phyloP scores from a whole-genome alignment of 2,888 invertebrate species.

The Clistopyga incitator region DNA sequence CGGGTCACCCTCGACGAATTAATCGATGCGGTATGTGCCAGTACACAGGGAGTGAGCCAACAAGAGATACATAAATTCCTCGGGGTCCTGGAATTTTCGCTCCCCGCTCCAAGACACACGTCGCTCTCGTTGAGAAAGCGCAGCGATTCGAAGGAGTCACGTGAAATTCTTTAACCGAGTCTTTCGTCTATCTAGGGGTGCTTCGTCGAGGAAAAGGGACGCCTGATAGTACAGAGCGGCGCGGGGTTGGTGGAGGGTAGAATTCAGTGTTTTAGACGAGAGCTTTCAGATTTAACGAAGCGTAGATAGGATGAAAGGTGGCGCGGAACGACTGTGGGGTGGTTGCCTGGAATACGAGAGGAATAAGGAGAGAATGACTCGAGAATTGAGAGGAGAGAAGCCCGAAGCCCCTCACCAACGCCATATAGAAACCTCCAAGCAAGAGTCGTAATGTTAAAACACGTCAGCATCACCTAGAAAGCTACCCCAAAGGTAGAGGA shows the following conservation, averaged over 20 bases:
- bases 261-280: slow-evolving; percentile 65
- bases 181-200: slow-evolving; percentile 2
- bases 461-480: background rate
- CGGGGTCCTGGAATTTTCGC: slow-evolving; percentile 17
- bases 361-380: background rate
- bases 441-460: slow-evolving; percentile 59
- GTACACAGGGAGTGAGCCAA: background rate
- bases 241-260: slow-evolving; percentile 18
- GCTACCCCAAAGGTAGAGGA: slow-evolving; percentile 28
- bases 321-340: slow-evolving; percentile 19
- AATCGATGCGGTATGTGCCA: slow-evolving; percentile 42
- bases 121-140: slow-evolving; percentile 7
- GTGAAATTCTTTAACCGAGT: slow-evolving; percentile 37
- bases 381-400: slow-evolving; percentile 34
- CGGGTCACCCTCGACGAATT: slow-evolving; percentile 29
- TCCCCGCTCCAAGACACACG: slow-evolving; percentile 21
- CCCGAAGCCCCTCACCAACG: background rate
- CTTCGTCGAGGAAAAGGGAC: background rate
- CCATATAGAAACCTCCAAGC: slow-evolving; percentile 23
- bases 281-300: slow-evolving; percentile 66
- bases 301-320: slow-evolving; percentile 66
- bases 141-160: slow-evolving; percentile 30
- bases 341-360: background rate
- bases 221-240: background rate
- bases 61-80: slow-evolving; percentile 16